A percentile compares a stretch with the other conserved stretches of the same genome.
phyloP scores from a whole-genome alignment of 1,140 invertebrate species.

The Halyomorpha halys region DNA sequence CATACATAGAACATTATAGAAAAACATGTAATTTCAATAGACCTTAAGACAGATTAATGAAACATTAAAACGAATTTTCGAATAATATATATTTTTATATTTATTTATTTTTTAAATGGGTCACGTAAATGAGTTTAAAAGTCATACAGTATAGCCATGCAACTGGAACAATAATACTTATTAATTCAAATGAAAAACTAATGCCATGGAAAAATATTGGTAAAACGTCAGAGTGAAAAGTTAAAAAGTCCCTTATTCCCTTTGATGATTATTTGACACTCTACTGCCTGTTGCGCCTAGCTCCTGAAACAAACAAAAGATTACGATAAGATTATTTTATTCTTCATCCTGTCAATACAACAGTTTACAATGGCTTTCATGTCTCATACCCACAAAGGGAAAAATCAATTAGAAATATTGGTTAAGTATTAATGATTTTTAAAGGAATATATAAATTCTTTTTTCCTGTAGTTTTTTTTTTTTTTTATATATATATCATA shows the following conservation, averaged over 20 bases:
- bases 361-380: background rate
- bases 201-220: constrained; percentile 15
- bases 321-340: background rate
- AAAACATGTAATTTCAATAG: constrained; percentile 5
- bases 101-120: background rate
- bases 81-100: too few relatives aligned
- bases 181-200: constrained; percentile 2
- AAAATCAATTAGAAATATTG: too few relatives aligned
- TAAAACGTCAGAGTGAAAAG: constrained; percentile 9
- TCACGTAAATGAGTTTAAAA: constrained; percentile 6
- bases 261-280: background rate
- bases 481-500: too few relatives aligned
- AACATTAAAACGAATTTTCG: background rate
- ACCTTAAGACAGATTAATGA: background rate
- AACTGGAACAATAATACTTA: constrained; percentile 18
- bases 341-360: background rate
- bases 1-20: constrained; percentile 9
- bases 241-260: background rate
- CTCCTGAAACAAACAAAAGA: constrained; percentile 21
- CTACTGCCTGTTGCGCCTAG: constrained; percentile 26
- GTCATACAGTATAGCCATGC: constrained; percentile 16
- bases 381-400: too few relatives aligned
- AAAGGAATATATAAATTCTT: too few relatives aligned
- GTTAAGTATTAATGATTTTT: too few relatives aligned
- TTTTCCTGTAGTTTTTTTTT: too few relatives aligned